Evolutionary conservation across 2,113 vertebrate species (phyloP), one percentile per base, ranked within the genome.

Genomic region (Percopsis transmontana): DNA sequence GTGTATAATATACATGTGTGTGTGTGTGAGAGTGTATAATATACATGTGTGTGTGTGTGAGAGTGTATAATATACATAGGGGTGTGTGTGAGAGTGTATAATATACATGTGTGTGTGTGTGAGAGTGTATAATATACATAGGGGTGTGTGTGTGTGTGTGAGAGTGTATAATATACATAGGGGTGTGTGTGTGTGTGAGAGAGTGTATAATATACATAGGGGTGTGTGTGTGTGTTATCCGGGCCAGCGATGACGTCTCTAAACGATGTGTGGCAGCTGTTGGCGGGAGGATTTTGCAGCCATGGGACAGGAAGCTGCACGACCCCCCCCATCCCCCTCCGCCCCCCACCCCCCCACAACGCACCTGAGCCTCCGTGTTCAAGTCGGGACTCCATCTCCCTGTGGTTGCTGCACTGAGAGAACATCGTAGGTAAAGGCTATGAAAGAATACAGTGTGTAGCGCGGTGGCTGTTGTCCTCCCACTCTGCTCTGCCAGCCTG

Each of bases 401-500:
- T 68, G 71, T 86, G 86, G 84, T 86, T 72, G 60, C 70, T 57
- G 71, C 72, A 12, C 8, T 53, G 77, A 70, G 77, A 86, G 81
- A 86, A 79, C 74, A 86, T 80, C 65, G 85, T 71, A 82, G 73
- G 76, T 71, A 74, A 69, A 76, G 60, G 53, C 10, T 64, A 85
- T 82, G 80, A 89, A 89, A 90, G 78, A 78, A 86, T 80, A 87
- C 82, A 83, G 84, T 81, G 87, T 81, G n/a, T n/a, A n/a, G n/a
- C n/a, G n/a, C n/a, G n/a, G n/a, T n/a, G n/a, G n/a, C n/a, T n/a
- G n/a, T n/a, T n/a, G n/a, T n/a, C n/a, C n/a, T n/a, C n/a, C n/a
- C n/a, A n/a, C n/a, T n/a, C n/a, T n/a, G n/a, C n/a, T n/a, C n/a
- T n/a, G n/a, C n/a, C n/a, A n/a, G n/a, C n/a, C n/a, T n/a, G n/a